Evolutionary conservation across 2,888 invertebrate species (phyloP).

Genomic region (Rotaria socialis): DNA sequence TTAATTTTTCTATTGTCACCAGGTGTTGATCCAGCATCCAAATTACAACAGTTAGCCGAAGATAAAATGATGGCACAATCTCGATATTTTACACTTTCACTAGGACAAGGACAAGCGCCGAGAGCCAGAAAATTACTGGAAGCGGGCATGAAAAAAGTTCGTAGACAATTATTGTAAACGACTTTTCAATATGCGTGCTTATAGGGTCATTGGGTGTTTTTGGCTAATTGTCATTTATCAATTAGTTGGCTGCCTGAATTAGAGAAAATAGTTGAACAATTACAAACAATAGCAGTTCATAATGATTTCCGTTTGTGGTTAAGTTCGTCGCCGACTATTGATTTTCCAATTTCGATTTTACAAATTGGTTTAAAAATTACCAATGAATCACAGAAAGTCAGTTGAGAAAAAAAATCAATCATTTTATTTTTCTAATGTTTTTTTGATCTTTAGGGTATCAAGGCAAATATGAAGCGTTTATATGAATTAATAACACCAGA

Average conservation of each 20-base stretch:
- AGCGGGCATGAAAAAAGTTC: slow-evolving; percentile 65
- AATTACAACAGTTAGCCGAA: slow-evolving; percentile 71
- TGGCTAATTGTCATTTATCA: slow-evolving; percentile 82
- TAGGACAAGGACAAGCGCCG: slow-evolving; percentile 83
- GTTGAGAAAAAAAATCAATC: background rate
- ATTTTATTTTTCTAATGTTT: background rate
- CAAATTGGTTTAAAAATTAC: slow-evolving; percentile 86
- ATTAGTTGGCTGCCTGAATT: slow-evolving; percentile 79
- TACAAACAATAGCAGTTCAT: slow-evolving; percentile 72
- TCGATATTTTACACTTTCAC: slow-evolving; percentile 74
- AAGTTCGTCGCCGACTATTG: slow-evolving; percentile 78
- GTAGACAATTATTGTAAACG: background rate
- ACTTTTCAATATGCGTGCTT: background rate
- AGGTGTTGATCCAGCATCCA: slow-evolving; percentile 76
- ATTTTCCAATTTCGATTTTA: slow-evolving; percentile 77
- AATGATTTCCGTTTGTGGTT: slow-evolving; percentile 80
- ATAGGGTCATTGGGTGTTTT: slow-evolving; percentile 76
- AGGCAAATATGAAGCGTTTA: slow-evolving; percentile 79
- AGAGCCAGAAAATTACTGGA: slow-evolving; percentile 70
- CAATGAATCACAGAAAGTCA: slow-evolving; percentile 75
- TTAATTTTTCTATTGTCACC: slow-evolving; percentile 79
- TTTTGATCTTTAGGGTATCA: slow-evolving; percentile 67
- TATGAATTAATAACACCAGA: slow-evolving; percentile 60
- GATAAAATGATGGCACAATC: slow-evolving; percentile 65
- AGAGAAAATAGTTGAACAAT: slow-evolving; percentile 72